Base-by-base conservation (phyloP, 1,140 invertebrate species). In the Drosophila willistoni region DNA sequence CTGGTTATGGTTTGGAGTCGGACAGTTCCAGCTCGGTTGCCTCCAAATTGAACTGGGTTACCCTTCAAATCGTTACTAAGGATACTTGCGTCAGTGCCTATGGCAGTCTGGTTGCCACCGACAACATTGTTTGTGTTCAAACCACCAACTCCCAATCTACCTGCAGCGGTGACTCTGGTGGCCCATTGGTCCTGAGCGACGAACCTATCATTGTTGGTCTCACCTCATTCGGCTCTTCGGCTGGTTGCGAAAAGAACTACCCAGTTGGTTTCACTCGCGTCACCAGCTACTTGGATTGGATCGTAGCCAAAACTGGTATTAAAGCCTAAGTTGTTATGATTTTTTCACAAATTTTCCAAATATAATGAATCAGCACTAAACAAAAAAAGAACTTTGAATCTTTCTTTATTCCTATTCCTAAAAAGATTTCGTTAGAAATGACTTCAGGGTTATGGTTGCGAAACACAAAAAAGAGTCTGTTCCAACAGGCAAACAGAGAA, bases 91-190 rank as follows among this genome's bases (percentile, higher is more conserved):
- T 56, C 4, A 0, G 0, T 9, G 73, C 75, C 13, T 90, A 85
- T 54, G 81, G 81, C 54, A 47, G 64, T 7, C 42, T 65, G 7
- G 7, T 86, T 66, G 73, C 71, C 41, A 83, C 79, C 1, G 71
- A 75, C 56, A 82, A 78, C 42, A 61, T 54, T n/a, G 34, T 65
- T 25, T 80, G 78, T 56, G 60, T 68, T 44, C 19, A 55, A 4
- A 68, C 69, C 1, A 41, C 61, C 1, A n/a, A 29, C 19, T 60
- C 54, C 17, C 47, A 34, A 25, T 92, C 91, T 29, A 91, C 91
- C 29, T 92, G 91, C 83, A 79, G 81, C 60, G 94, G 94, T 65
- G 94, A 94, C 90, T 94, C 93, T 60, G 94, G 94, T 64, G 94
- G 94, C 62, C 92, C 93, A 14, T 79, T 94, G 67, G 90, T 92